phyloP scores from a whole-genome alignment of 2,888 invertebrate species.

The Patella pellucida region DNA sequence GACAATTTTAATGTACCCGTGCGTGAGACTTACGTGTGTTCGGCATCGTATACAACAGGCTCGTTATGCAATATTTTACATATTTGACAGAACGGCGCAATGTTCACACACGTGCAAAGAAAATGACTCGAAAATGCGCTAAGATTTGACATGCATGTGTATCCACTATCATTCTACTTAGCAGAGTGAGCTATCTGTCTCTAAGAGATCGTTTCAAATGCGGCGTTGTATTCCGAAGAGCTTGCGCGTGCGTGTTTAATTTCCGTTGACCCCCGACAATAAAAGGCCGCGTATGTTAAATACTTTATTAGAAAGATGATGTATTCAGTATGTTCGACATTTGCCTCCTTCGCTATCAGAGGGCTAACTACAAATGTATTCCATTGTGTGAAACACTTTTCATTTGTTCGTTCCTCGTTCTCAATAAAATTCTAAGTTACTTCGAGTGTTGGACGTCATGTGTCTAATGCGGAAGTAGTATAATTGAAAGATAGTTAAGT shows the following conservation, averaged over 20 bases:
- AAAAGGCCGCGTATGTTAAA: slow-evolving; percentile 6
- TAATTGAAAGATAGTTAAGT: slow-evolving; percentile 8
- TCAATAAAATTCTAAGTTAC: not conserved
- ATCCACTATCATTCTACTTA: not conserved
- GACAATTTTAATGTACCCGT: too few species aligned
- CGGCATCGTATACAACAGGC: too few species aligned
- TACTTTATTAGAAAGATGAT: not conserved
- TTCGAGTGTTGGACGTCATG: not conserved
- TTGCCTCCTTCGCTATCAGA: not conserved
- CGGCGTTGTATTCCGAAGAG: not conserved
- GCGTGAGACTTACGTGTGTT: too few species aligned
- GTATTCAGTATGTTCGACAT: slow-evolving; percentile 5
- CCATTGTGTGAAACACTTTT: not conserved
- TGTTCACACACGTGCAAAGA: too few species aligned
- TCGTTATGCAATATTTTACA: too few species aligned
- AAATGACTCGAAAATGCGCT: not conserved
- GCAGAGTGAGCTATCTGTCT: too few species aligned
- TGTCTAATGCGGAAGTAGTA: slow-evolving; percentile 1
- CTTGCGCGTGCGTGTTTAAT: not conserved
- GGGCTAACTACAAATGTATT: not conserved
- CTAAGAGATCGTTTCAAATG: too few species aligned
- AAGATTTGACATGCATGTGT: slow-evolving; percentile 8
- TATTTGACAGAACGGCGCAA: too few species aligned
- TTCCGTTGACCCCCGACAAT: not conserved
- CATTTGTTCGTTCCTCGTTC: not conserved